These are phyloP conservation scores for Acanthurus leucopareius DNA, from an alignment of 2,797 vertebrate species.

Conservation along the genomic window DNA sequence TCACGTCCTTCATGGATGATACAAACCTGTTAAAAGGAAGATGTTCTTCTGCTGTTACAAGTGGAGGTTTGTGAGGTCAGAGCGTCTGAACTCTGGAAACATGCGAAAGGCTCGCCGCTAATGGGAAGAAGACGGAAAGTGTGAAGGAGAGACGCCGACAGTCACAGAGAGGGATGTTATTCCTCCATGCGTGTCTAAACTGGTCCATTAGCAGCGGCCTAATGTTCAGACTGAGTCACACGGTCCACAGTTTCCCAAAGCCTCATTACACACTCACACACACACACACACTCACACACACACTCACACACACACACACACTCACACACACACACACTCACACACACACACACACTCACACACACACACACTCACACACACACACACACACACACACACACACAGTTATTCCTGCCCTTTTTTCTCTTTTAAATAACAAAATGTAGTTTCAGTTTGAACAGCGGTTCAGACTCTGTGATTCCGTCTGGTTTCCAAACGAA, in stretches of 20 bases:
- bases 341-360: constrained; percentile 4
- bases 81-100: neutral
- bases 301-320: constrained; percentile 2
- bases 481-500: too few relatives aligned
- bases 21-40: neutral
- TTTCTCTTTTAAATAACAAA: too few relatives aligned
- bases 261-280: constrained; percentile 44
- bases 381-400: constrained; percentile 14
- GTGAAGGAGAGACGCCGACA: neutral
- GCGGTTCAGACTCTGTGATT: too few relatives aligned
- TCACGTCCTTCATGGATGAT: neutral
- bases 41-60: too few relatives aligned
- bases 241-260: constrained; percentile 38
- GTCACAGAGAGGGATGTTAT: constrained; percentile 14
- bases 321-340: constrained; percentile 10
- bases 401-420: too few relatives aligned
- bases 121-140: neutral
- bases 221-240: constrained; percentile 57
- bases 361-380: constrained; percentile 24
- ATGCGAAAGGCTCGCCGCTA: neutral
- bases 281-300: constrained; percentile 16
- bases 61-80: constrained; percentile 1
- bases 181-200: constrained; percentile 60
- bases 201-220: constrained; percentile 55
- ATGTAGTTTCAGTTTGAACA: too few relatives aligned